A percentile compares a stretch with the other conserved stretches of the same genome.
Evolutionary conservation across 2,797 vertebrate species (phyloP).

Genomic region (Bradypodion pumilum): DNA sequence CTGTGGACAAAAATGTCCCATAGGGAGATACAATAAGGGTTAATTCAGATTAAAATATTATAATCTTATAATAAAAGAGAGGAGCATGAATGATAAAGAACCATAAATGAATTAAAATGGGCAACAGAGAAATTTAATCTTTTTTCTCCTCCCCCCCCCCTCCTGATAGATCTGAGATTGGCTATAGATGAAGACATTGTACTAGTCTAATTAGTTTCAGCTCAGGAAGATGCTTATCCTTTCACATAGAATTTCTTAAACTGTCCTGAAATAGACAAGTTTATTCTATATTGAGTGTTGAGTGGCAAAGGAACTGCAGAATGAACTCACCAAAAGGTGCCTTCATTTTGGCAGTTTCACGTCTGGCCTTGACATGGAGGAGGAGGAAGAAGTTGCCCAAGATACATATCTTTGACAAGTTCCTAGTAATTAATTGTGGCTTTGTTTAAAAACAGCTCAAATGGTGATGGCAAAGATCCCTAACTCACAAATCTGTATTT

Average conservation of each 20-base stretch:
- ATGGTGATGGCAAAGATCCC: neutral
- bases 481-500: neutral
- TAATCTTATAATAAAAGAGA: neutral
- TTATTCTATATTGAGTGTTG: neutral
- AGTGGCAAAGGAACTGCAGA: no score
- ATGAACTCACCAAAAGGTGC: no score
- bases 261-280: neutral
- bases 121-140: neutral
- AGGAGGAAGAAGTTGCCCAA: neutral
- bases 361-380: no score
- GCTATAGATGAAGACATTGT: neutral
- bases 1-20: no score
- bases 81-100: neutral
- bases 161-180: neutral
- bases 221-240: neutral
- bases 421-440: neutral
- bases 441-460: neutral
- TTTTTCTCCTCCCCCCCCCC: neutral
- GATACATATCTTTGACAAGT: neutral
- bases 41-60: no score
- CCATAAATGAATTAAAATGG: neutral
- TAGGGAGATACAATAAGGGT: no score
- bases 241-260: neutral
- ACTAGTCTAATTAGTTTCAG: neutral
- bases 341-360: no score